Base-by-base conservation (phyloP, 2,888 invertebrate genomes). In the Celastrina argiolus region DNA sequence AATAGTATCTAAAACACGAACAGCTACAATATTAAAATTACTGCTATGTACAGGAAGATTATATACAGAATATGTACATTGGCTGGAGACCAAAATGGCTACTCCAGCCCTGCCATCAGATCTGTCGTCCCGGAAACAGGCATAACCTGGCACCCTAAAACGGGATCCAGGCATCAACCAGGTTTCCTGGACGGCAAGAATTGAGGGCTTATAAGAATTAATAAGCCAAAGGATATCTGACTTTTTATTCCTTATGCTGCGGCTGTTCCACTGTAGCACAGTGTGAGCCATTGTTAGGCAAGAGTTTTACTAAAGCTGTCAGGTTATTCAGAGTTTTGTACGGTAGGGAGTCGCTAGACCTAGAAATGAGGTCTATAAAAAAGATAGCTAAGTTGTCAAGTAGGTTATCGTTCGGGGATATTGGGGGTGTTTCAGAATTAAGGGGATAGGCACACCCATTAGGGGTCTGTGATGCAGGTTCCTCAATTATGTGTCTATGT, bases 71-170 rank as follows among this genome's bases (percentile, higher is more conserved):
- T n/a, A n/a, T n/a, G n/a, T n/a, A n/a, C n/a, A n/a, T n/a, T n/a
- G n/a, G n/a, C n/a, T n/a, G n/a, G n/a, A n/a, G n/a, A n/a, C n/a
- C n/a, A n/a, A n/a, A n/a, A n/a, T n/a, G n/a, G n/a, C n/a, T n/a
- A n/a, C n/a, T n/a, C n/a, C n/a, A n/a, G n/a, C n/a, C 18, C 51
- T 51, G 22, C 73, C 73, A 58, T 75, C 73, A 36, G 3, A 18
- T 39, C 73, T 69, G 67, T 73, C 73, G 65, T 73, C 71, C 18
- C 74, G 67, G 7, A 74, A 67, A 67, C 73, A 72, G 5, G 71
- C 51, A 59, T 67, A 74, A 8, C 73, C 73, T 2, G 67, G 65
- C 4, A 71, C 28, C 31, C 68, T 28, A 51, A 71, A 70, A 12
- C 28, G 63, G 22, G 65, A 66, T 1, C 61, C 69, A 8, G 73